phyloP scores from a whole-genome alignment of 2,888 invertebrate genomes.

The Diaperis boleti region DNA sequence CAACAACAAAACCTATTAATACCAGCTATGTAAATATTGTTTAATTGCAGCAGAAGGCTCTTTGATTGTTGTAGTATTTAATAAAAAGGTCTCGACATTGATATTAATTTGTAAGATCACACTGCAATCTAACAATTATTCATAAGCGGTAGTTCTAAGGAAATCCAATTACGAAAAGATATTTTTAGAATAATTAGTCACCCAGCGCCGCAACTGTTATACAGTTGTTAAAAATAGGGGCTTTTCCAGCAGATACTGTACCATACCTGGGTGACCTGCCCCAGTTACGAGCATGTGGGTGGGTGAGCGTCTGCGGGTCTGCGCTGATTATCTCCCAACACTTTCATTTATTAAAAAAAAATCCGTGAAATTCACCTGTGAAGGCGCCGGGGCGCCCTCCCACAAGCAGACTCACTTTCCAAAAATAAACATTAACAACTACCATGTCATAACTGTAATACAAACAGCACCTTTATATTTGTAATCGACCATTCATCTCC shows the following conservation, averaged over 20 bases:
- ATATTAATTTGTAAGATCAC: background rate
- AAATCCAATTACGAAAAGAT: constrained; percentile 17
- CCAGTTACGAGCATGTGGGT: constrained; percentile 32
- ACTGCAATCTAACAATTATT: constrained; percentile 5
- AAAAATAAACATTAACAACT: constrained; percentile 36
- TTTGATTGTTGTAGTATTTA: background rate
- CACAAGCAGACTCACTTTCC: constrained; percentile 12
- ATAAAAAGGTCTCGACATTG: background rate
- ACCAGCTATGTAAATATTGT: background rate
- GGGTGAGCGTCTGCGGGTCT: constrained; percentile 34
- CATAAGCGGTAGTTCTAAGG: constrained; percentile 8
- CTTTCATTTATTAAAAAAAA: constrained; percentile 21
- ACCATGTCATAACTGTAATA: constrained; percentile 20
- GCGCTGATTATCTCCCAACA: constrained; percentile 22
- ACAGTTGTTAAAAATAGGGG: constrained; percentile 2
- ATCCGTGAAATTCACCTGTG: constrained; percentile 6
- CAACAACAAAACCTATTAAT: background rate
- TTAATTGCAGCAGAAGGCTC: background rate
- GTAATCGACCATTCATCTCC: constrained; percentile 3
- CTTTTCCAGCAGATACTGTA: constrained; percentile 13
- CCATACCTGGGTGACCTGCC: constrained; percentile 31
- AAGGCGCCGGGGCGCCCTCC: constrained; percentile 28
- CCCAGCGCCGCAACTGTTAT: background rate
- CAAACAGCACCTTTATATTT: background rate
- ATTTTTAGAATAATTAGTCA: constrained; percentile 30